Evolutionary conservation across 1,140 invertebrate genomes (phyloP).

Genomic region (Bombyx mandarina): DNA sequence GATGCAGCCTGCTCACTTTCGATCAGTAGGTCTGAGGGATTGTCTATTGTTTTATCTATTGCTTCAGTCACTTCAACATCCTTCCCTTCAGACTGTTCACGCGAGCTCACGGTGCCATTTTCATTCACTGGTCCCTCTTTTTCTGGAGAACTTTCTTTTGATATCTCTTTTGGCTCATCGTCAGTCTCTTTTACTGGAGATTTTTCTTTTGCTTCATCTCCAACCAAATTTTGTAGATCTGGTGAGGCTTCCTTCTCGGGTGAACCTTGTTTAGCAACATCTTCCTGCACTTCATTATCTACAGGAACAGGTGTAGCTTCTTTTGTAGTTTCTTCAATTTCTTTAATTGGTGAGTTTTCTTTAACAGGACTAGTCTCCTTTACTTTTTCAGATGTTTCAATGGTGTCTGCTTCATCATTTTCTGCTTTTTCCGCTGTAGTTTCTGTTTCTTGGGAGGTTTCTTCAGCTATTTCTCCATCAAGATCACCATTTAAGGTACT

Average conservation of each 20-base stretch:
- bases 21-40: conserved; percentile 56
- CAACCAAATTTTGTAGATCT: conserved; percentile 9
- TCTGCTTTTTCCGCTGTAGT: conserved; percentile 10
- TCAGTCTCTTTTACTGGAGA: conserved; percentile 25
- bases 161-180: conserved; percentile 14
- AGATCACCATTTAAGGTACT: conserved; percentile 47
- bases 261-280: conserved; percentile 1
- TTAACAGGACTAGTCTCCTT: conserved; percentile 16
- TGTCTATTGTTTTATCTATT: conserved; percentile 40
- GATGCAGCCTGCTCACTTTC: conserved; percentile 53
- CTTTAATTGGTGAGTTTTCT: conserved; percentile 21
- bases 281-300: conserved; percentile 8
- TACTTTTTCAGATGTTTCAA: conserved; percentile 12
- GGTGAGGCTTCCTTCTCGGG: conserved; percentile 7
- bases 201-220: conserved; percentile 14
- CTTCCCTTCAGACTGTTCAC: conserved; percentile 51
- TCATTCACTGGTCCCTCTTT: conserved; percentile 38
- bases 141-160: conserved; percentile 37
- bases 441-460: conserved; percentile 14
- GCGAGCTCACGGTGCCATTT: conserved; percentile 53
- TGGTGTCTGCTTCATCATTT: conserved; percentile 13
- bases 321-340: conserved; percentile 13
- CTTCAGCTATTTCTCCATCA: conserved; percentile 15
- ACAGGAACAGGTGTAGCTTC: conserved; percentile 26
- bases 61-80: conserved; percentile 16